These are phyloP conservation scores for Eilema sororculum DNA, from an alignment of 2,888 invertebrate species.

Conservation along the genomic window DNA sequence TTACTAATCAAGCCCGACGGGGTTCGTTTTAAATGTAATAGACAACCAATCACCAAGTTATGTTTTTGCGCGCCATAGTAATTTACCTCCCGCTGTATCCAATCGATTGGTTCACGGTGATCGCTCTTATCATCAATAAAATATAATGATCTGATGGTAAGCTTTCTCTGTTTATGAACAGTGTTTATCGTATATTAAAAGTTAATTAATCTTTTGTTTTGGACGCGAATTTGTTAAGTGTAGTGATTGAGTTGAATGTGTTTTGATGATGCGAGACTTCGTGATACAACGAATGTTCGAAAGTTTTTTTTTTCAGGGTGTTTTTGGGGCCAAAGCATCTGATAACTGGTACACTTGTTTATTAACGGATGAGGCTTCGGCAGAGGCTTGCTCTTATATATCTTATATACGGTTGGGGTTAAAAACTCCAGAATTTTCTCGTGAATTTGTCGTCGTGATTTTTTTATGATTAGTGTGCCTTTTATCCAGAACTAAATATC, in stretches of 20 bases:
- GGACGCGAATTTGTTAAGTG: not conserved
- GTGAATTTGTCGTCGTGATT: no score
- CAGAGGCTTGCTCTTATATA: no score
- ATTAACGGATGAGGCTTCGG: no score
- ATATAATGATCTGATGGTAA: conserved; percentile 16
- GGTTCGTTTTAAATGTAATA: conserved; percentile 31
- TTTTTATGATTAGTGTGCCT: no score
- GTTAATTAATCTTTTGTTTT: not conserved
- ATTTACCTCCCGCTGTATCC: conserved; percentile 59
- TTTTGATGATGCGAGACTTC: not conserved
- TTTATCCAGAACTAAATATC: no score
- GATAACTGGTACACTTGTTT: no score
- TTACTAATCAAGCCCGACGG: conserved; percentile 22
- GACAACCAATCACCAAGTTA: conserved; percentile 29
- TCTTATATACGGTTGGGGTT: no score
- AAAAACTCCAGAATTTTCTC: no score
- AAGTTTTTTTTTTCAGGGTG: no score
- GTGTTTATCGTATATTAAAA: conserved; percentile 6
- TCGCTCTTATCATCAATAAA: conserved; percentile 27
- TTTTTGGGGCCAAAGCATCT: no score
- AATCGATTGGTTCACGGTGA: conserved; percentile 44
- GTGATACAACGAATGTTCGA: no score
- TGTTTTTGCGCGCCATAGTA: conserved; percentile 57
- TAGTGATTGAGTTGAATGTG: not conserved
- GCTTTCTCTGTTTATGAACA: conserved; percentile 9